Evolutionary conservation across 2,888 invertebrate species (phyloP).

Genomic region (Harpalus rufipes): DNA sequence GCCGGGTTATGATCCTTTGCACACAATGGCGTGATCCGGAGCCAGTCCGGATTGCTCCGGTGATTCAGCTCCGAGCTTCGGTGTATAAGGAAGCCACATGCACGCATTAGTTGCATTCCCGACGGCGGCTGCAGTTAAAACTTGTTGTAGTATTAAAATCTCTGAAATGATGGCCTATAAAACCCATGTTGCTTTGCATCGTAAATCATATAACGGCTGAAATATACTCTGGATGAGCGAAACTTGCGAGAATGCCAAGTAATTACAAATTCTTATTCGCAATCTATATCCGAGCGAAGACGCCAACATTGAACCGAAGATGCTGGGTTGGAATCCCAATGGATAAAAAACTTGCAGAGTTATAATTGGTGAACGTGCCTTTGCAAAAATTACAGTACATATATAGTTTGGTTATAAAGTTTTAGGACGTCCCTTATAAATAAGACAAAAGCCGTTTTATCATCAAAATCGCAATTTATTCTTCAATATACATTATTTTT

Average conservation of each 20-base stretch:
- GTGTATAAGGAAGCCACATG: conserved; percentile 39
- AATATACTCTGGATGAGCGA: conserved; percentile 70
- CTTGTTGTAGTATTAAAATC: conserved; percentile 73
- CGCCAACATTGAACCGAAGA: too few relatives aligned
- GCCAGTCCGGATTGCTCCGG: not conserved
- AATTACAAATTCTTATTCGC: not conserved
- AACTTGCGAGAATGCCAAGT: conserved; percentile 39
- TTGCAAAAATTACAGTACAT: too few relatives aligned
- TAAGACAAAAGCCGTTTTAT: too few relatives aligned
- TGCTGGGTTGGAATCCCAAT: too few relatives aligned
- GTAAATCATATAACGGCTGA: conserved; percentile 74
- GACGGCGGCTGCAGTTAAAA: conserved; percentile 72
- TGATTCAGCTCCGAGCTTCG: conserved; percentile 9
- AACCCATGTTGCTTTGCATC: conserved; percentile 72
- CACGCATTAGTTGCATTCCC: conserved; percentile 67
- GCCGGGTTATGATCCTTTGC: conserved; percentile 26
- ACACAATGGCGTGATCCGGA: conserved; percentile 23
- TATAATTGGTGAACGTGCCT: too few relatives aligned
- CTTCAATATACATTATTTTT: too few relatives aligned
- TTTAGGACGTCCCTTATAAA: too few relatives aligned
- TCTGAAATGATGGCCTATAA: conserved; percentile 73
- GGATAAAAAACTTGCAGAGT: too few relatives aligned
- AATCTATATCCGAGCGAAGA: too few relatives aligned
- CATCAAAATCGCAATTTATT: too few relatives aligned
- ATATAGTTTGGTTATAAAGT: too few relatives aligned